A percentile compares a stretch with the other conserved stretches of the same genome.
Conservation (phyloP, 2,888 invertebrate genomes). For the Zelleria hepariella region DNA sequence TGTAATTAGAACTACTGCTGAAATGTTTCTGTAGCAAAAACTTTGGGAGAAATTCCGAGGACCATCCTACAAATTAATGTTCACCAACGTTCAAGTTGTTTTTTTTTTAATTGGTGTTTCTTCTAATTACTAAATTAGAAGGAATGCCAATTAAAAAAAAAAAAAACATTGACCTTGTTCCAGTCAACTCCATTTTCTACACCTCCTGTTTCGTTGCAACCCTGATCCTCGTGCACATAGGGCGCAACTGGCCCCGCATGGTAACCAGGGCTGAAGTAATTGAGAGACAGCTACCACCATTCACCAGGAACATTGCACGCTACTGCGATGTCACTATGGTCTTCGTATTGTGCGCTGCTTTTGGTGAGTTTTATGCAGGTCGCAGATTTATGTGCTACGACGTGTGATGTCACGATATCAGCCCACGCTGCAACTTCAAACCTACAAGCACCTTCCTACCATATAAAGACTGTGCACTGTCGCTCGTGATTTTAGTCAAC, state of each 20-base stretch:
- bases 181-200: conserved; percentile 35
- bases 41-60: no score
- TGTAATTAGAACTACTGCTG: neutral
- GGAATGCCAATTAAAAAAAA: no score
- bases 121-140: no score
- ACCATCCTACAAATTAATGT: no score
- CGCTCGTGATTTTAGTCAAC: neutral
- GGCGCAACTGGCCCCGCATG: conserved; percentile 27
- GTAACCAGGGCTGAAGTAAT: conserved; percentile 24
- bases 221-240: conserved; percentile 25
- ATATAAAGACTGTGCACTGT: no score
- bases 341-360: conserved; percentile 26
- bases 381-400: conserved; percentile 5
- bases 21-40: no score
- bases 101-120: no score
- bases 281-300: conserved; percentile 31
- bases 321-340: conserved; percentile 27
- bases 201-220: conserved; percentile 26
- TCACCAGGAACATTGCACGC: conserved; percentile 23
- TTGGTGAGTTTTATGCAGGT: conserved; percentile 21
- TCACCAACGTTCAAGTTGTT: no score
- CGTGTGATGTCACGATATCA: neutral
- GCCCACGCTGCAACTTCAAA: neutral
- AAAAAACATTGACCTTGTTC: conserved; percentile 7
- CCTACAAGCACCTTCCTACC: no score